These are phyloP conservation scores for Rotaria macrura DNA, from an alignment of 2,888 invertebrate genomes.

Conservation along the genomic window DNA sequence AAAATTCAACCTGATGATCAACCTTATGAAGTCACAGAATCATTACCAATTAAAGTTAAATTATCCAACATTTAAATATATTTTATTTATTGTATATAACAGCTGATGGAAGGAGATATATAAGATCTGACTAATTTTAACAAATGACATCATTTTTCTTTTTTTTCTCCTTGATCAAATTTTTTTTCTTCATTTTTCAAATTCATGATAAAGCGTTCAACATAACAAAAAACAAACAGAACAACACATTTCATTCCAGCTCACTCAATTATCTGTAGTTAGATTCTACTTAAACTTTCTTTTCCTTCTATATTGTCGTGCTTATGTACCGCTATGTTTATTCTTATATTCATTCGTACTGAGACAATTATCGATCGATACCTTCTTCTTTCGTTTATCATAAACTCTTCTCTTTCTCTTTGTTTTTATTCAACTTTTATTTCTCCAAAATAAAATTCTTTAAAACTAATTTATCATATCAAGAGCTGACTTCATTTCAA, in stretches of 20 bases:
- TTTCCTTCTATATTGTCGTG: not conserved
- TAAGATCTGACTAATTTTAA: not conserved
- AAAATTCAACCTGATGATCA: slow-evolving; percentile 17
- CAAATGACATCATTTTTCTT: not conserved
- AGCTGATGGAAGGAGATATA: not conserved
- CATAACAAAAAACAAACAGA: not conserved
- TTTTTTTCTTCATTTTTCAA: not conserved
- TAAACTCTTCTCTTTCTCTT: not conserved
- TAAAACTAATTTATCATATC: not conserved
- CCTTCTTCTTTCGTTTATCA: not conserved
- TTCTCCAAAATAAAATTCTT: not conserved
- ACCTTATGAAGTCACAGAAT: not conserved
- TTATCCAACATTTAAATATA: slow-evolving; percentile 1
- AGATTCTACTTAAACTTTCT: not conserved
- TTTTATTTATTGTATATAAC: not conserved
- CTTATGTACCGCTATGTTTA: not conserved
- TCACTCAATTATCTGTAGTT: not conserved
- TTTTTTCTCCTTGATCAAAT: not conserved
- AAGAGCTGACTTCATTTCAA: not conserved
- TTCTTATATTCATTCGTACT: not conserved
- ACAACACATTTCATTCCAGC: not conserved
- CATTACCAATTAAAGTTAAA: slow-evolving; percentile 21
- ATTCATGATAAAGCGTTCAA: not conserved
- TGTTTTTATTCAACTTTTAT: not conserved
- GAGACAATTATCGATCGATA: not conserved